Conservation (phyloP, 2,888 invertebrate species). For the Habrosyne pyritoides region DNA sequence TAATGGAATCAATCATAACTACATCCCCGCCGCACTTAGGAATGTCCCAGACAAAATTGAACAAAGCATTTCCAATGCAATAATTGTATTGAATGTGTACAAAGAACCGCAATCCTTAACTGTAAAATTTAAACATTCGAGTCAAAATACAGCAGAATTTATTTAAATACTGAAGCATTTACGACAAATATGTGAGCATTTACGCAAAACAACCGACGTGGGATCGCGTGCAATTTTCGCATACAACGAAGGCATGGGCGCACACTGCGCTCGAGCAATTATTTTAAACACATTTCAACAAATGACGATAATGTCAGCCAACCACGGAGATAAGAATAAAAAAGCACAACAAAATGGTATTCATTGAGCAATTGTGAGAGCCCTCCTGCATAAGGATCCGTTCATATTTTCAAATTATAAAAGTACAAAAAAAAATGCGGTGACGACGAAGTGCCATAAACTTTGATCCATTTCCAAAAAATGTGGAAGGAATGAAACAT, state of each 20-base stretch:
- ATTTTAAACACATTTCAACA: constrained; percentile 84
- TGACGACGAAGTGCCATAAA: no score
- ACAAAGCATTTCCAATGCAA: constrained; percentile 32
- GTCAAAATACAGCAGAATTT: constrained; percentile 45
- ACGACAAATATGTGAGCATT: constrained; percentile 81
- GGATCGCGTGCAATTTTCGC: constrained; percentile 78
- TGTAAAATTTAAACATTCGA: constrained; percentile 46
- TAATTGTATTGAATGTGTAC: constrained; percentile 21
- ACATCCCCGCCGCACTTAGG: constrained; percentile 47
- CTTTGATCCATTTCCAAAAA: no score
- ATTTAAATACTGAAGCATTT: constrained; percentile 63
- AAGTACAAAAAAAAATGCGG: no score
- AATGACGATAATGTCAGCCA: constrained; percentile 79
- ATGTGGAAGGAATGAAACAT: no score
- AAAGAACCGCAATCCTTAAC: constrained; percentile 46
- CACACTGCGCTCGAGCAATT: constrained; percentile 75
- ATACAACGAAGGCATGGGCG: constrained; percentile 71
- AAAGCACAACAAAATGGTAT: constrained; percentile 57
- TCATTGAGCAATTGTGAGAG: constrained; percentile 62
- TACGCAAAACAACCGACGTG: constrained; percentile 68
- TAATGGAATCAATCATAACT: constrained; percentile 80
- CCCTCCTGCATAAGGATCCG: constrained; percentile 46
- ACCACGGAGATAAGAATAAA: constrained; percentile 66
- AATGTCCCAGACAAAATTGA: constrained; percentile 39
- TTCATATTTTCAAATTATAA: constrained; percentile 19